Conservation (phyloP, 2,797 vertebrate species). For the Acrossocheilus wenchowensis region DNA sequence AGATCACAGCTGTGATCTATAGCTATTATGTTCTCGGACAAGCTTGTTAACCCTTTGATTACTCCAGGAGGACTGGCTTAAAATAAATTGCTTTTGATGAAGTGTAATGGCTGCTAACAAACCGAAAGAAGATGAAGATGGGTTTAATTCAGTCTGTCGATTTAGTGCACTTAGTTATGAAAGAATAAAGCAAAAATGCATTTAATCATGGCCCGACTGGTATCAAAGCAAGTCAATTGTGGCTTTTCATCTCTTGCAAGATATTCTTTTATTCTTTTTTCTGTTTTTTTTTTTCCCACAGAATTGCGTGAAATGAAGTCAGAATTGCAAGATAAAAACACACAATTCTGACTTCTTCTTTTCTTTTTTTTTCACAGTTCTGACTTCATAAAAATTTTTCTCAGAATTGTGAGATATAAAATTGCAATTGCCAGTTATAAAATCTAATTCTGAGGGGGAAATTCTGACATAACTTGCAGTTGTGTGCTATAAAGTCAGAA, state of each 20-base stretch:
- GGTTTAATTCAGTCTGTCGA: not conserved
- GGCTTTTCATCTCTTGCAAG: not conserved
- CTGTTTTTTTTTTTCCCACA: not conserved
- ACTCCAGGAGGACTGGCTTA: slow-evolving; percentile 3
- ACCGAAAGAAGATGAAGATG: no score
- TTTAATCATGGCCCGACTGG: not conserved
- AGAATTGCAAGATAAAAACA: not conserved
- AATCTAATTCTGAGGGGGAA: no score
- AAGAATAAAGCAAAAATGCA: not conserved
- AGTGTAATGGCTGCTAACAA: not conserved
- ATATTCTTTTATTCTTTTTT: not conserved
- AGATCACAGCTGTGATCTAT: slow-evolving; percentile 29
- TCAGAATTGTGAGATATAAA: not conserved
- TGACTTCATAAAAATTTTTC: not conserved
- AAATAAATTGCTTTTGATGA: slow-evolving; percentile 2
- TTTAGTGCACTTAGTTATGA: not conserved
- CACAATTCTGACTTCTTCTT: not conserved
- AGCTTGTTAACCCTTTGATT: slow-evolving; percentile 16
- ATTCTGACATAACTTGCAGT: not conserved
- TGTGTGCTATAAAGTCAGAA: not conserved
- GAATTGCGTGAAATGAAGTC: not conserved
- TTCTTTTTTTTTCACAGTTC: no score
- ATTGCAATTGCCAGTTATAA: not conserved
- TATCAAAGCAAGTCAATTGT: not conserved
- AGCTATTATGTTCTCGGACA: slow-evolving; percentile 6